phyloP scores from a whole-genome alignment of 2,797 vertebrate genomes.

The Pitangus sulphuratus region DNA sequence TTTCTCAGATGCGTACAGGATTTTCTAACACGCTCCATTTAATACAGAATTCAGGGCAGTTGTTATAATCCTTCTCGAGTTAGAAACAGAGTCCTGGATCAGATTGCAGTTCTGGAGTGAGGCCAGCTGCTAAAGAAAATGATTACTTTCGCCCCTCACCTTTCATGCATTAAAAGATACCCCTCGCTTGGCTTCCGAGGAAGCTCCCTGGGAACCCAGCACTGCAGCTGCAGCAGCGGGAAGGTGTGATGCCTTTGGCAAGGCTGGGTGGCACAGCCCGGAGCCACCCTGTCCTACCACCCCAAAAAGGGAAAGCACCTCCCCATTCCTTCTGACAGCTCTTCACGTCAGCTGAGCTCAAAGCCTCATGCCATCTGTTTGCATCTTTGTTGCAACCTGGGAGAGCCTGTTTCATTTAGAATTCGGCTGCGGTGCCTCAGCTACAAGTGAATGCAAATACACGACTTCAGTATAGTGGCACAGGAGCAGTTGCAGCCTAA shows the following conservation, averaged over 20 bases:
- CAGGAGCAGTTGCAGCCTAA: background rate
- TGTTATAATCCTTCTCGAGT: background rate
- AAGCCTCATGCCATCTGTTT: conserved; percentile 19
- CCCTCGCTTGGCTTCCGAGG: background rate
- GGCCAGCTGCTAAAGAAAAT: background rate
- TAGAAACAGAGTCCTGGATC: background rate
- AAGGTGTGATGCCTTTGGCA: background rate
- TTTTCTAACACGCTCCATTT: background rate
- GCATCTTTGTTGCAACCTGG: background rate
- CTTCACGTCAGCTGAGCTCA: background rate
- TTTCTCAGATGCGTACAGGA: background rate
- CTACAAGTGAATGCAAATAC: background rate
- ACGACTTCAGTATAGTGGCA: fast-evolving
- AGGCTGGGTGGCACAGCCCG: background rate
- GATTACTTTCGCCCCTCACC: background rate
- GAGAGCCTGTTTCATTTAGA: background rate
- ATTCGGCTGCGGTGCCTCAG: background rate
- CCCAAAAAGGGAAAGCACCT: background rate
- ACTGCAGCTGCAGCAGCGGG: background rate
- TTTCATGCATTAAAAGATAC: background rate
- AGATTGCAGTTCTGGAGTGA: background rate
- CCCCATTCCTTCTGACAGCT: background rate
- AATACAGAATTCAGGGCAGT: background rate
- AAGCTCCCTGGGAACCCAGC: background rate
- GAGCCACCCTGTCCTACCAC: background rate